Base-by-base conservation (phyloP, 2,888 invertebrate species). In the Rhagium mordax region DNA sequence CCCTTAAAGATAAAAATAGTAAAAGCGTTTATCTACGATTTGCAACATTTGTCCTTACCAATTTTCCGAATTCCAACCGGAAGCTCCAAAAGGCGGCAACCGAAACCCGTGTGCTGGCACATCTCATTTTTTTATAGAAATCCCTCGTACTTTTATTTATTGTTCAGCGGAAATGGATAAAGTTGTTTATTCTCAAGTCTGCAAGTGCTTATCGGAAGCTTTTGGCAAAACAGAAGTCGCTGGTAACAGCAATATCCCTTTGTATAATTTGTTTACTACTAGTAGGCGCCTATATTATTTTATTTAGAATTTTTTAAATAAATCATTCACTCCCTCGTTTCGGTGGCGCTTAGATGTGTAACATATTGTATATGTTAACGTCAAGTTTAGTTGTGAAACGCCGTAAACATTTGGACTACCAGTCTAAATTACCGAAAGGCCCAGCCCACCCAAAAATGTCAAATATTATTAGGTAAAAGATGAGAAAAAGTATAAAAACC, bases 271-370 rank as follows among this genome's bases (percentile, higher is more conserved):
- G 57, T 67, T 66, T 66, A 18, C 55, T n/a, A 47, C 33, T 61
- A 61, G 18, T 47, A 55, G 67, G 47, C 67, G 57, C 67, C 67
- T 13, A 67, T 55, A 47, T 33, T 57, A 53, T n/a, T 47, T n/a
- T 29, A 47, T n/a, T 47, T 27, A 47, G 71, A 62, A 53, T 70
- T 65, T 60, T 73, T 61, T 65, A 69, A 62, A 72, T 70, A 74
- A 74, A 77, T 77, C 77, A 74, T 71, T 77, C 77, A 62, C 66
- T 74, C 55, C 71, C 59, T 70, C 72, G 66, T 74, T 75, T 70
- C 71, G 49, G 72, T 74, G 68, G 75, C 75, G 74, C 74, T 72
- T 68, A 71, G 48, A 72, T 65, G 60, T 48, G 70, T 67, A 67
- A 77, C 48, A 53, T 53, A 61, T 72, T 72, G 74, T 74, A 72